phyloP scores from a whole-genome alignment of 2,797 vertebrate species.

The Cossypha dichroa region DNA sequence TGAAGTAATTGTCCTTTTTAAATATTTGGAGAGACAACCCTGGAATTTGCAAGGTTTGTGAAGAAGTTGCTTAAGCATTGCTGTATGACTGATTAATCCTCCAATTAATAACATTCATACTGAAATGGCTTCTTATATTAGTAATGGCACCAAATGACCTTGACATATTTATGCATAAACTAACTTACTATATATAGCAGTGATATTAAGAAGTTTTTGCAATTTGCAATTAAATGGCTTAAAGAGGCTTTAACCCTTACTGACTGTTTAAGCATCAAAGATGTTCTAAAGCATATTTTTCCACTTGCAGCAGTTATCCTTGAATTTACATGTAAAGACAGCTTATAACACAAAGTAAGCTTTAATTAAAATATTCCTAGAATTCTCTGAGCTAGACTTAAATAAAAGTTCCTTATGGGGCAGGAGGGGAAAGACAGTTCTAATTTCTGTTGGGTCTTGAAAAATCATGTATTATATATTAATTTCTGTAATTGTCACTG shows the following conservation, averaged over 20 bases:
- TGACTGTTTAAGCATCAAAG: neutral
- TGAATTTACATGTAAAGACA: neutral
- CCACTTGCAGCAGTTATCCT: neutral
- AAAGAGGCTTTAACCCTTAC: neutral
- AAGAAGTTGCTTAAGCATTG: slow-evolving; percentile 18
- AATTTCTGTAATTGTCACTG: neutral
- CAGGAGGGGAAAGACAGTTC: neutral
- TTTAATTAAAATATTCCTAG: neutral
- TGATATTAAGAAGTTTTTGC: slow-evolving; percentile 20
- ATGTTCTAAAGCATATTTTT: neutral
- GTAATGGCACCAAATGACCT: slow-evolving; percentile 23
- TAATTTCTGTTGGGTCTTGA: neutral
- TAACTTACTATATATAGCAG: neutral
- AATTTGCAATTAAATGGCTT: slow-evolving; percentile 34
- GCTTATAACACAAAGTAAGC: neutral
- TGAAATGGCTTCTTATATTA: slow-evolving; percentile 16
- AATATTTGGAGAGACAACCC: neutral
- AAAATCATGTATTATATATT: neutral
- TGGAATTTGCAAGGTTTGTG: neutral
- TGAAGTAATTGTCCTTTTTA: neutral
- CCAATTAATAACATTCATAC: slow-evolving; percentile 23
- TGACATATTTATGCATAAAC: slow-evolving; percentile 33
- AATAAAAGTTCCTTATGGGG: neutral
- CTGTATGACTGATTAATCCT: slow-evolving; percentile 35
- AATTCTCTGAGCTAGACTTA: neutral